Base-by-base conservation (phyloP, 2,797 vertebrate species). In the Danio albolineatus region DNA sequence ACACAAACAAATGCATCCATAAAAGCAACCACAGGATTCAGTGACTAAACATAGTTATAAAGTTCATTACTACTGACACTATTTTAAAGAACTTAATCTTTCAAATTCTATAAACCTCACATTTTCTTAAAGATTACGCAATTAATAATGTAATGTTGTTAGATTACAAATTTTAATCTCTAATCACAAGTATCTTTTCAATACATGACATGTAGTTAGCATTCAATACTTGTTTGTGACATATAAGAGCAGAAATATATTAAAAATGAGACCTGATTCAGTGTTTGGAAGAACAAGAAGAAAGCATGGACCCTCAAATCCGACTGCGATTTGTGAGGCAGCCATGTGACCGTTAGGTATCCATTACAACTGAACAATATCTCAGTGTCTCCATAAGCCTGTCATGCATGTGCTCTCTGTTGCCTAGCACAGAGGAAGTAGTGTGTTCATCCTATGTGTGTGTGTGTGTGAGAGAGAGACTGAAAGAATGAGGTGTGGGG, bases 311-410 rank as follows among this genome's bases (percentile, higher is more conserved):
- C 12, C 38, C 17, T 44, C 13, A 71, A 14, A 60, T 70, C 16
- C 46, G 4, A 62, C 38, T 12, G 43, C 14, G 17, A 48, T 73
- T 38, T 79, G 39, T 60, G 36, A 71, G 14, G 13, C 53, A 57
- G 59, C 78, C 65, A 76, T 51, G 39, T 62, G 57, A 76, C 51
- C 78, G 56, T 66, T 59, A 44, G 46, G 51, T 80, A 83, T 83
- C 78, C 46, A 73, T 83, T 80, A 80, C 82, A 73, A 53, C 78
- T 72, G 17, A 54, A 83, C 78, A 83, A 73, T 73, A 76, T 41
- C 53, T 66, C 67, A 53, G 74, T 83, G 74, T 16, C 19, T 69
- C 38, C 49, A 41, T 75, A 72, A 75, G 53, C 71, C 44, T 57
- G 43, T 80, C 43, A 56, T 62, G 69, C 14, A 51, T 56, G 78